Evolutionary conservation across 2,888 invertebrate species (phyloP), one percentile per base, ranked within the genome.

Genomic region (Harpalus rufipes): DNA sequence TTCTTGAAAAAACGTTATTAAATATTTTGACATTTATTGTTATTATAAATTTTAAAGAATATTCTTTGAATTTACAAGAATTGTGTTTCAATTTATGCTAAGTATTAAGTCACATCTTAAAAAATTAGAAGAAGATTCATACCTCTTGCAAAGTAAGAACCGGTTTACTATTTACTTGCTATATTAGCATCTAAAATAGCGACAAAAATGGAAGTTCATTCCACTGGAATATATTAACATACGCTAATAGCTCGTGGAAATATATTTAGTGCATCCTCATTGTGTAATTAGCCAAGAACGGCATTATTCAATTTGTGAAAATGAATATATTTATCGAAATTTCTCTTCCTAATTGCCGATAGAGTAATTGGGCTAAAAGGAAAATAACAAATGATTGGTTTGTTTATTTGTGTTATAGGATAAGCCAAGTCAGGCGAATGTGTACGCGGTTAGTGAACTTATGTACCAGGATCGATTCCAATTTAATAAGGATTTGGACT

Each of bases 301-400:
- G 72, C 51, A 74, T 74, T 74, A 74, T 74, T 74, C 51, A 74
- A 74, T 74, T 74, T 74, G 72, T 74, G 68, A 74, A 18, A 74
- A 44, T 74, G 72, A 44, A 74, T 44, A 44, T 74, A 74, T 74
- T 74, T 74, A 74, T 74, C 72, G 44, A 39, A 68, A 14, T 74
- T 74, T 74, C 72, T 74, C 16, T 44, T 44, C 18, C 72, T 74
- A 74, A 74, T 74, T 74, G 72, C 18, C 18, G 72, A 18, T 44
- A 5, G 7, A 7, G 14, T 74, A 16, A 74, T 74, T 74, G 14
- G 39, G n/a, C 32, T 68, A n/a, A 68, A 68, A 14, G n/a, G 32
- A 32, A 12, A 14, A 68, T 12, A 68, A 68, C 39, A 4, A 32
- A 14, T 68, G 39, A 68, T 68, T 32, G n/a, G 39, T 39, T n/a